Evolutionary conservation across 2,797 vertebrate genomes (phyloP).

Genomic region (Pygocentrus nattereri): DNA sequence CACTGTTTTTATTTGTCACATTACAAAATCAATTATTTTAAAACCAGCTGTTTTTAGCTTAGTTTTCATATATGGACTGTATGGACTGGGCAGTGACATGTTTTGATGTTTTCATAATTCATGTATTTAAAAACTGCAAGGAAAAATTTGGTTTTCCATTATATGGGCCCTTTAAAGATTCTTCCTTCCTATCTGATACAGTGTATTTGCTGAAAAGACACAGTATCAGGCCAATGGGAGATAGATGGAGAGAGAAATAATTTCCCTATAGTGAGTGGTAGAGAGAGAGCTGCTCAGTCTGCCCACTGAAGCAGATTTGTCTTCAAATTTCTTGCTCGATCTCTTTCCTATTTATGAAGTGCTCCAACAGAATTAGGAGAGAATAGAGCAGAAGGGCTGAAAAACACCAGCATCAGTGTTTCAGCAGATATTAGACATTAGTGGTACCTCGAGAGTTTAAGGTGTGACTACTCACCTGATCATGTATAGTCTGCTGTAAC

Average conservation of each 20-base stretch:
- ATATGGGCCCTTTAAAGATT: neutral
- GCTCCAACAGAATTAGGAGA: slow-evolving; percentile 31
- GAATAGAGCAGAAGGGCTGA: neutral
- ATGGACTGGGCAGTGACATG: no score
- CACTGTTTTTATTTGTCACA: no score
- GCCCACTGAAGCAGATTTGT: slow-evolving; percentile 64
- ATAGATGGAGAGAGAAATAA: slow-evolving; percentile 25
- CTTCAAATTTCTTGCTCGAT: slow-evolving; percentile 26
- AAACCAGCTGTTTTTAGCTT: no score
- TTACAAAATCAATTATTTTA: no score
- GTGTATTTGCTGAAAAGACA: slow-evolving; percentile 37
- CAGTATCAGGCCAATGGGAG: slow-evolving; percentile 20
- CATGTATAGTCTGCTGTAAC: neutral
- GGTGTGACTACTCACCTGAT: neutral
- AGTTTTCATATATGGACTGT: no score
- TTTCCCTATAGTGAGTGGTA: slow-evolving; percentile 30
- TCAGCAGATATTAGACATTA: neutral
- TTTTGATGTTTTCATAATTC: no score
- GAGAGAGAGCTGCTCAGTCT: slow-evolving; percentile 65
- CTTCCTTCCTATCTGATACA: slow-evolving; percentile 31
- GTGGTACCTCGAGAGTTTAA: neutral
- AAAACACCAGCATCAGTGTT: neutral
- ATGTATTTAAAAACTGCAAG: no score
- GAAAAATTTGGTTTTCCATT: no score
- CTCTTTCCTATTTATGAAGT: slow-evolving; percentile 28